Conservation (phyloP, 1,140 invertebrate species). For the Asobara japonica region DNA sequence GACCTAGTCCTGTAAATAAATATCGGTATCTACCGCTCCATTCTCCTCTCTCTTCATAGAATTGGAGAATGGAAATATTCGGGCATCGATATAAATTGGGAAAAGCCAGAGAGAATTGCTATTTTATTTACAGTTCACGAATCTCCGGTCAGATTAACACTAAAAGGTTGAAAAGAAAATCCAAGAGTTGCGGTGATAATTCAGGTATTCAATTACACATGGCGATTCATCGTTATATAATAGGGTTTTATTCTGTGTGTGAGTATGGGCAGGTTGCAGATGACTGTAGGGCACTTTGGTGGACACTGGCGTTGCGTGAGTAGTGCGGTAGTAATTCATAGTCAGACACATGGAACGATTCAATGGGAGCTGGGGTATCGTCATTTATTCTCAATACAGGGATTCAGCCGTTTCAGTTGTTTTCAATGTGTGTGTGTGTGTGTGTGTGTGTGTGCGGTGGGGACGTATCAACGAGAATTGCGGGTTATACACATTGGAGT, state of each 20-base stretch:
- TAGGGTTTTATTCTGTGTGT: not conserved
- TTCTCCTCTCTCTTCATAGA: too few species aligned
- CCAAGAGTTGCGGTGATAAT: not conserved
- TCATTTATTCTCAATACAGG: conserved; percentile 11
- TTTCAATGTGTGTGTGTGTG: conserved; percentile 2
- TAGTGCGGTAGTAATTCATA: not conserved
- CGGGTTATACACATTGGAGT: not conserved
- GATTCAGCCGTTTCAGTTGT: conserved; percentile 3
- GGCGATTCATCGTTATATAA: not conserved
- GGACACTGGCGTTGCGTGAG: not conserved
- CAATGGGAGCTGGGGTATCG: not conserved
- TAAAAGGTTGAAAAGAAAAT: not conserved
- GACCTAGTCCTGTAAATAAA: too few species aligned
- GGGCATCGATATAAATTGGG: too few species aligned
- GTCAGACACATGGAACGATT: not conserved
- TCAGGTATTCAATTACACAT: not conserved
- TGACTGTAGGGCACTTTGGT: not conserved
- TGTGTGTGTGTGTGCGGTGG: too few species aligned
- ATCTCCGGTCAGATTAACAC: too few species aligned
- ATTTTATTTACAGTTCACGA: too few species aligned
- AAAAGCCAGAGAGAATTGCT: too few species aligned
- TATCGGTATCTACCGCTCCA: too few species aligned
- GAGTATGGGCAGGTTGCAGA: not conserved
- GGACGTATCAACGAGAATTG: not conserved
- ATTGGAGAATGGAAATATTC: too few species aligned